Evolutionary conservation across 1,140 invertebrate genomes (phyloP).

Genomic region (Eufriesea mexicana): DNA sequence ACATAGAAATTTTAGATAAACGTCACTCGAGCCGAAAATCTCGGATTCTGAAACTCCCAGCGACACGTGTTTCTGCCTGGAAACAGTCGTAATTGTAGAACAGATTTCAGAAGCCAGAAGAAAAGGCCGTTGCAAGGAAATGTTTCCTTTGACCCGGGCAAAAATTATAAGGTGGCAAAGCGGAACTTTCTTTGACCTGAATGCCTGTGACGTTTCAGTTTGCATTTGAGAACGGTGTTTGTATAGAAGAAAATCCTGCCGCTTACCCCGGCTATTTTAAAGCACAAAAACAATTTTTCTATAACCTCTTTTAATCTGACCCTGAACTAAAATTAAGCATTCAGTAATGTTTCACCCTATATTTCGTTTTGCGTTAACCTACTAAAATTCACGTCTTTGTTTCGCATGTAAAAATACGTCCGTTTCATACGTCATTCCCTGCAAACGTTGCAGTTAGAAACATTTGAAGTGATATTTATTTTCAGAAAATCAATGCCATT

Average conservation of each 20-base stretch:
- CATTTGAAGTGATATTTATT: too few relatives aligned
- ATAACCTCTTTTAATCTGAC: too few relatives aligned
- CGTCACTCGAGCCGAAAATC: neutral
- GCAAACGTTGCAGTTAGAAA: too few relatives aligned
- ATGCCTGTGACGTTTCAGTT: neutral
- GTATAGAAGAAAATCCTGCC: neutral
- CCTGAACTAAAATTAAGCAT: too few relatives aligned
- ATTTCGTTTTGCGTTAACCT: too few relatives aligned
- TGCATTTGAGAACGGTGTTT: neutral
- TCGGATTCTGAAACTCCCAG: neutral
- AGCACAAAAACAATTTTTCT: neutral
- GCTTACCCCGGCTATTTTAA: neutral
- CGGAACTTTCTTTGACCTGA: neutral
- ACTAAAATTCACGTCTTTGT: too few relatives aligned
- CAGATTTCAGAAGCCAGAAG: too few relatives aligned
- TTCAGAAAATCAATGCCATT: too few relatives aligned
- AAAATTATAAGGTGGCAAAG: neutral
- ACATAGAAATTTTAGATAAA: conserved; percentile 1
- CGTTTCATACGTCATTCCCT: too few relatives aligned
- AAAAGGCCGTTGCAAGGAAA: neutral
- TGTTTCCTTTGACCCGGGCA: neutral
- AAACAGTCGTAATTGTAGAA: conserved; percentile 20
- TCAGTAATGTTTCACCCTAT: too few relatives aligned
- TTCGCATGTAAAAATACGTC: too few relatives aligned
- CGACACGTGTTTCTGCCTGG: conserved; percentile 12